phyloP scores from a whole-genome alignment of 2,113 vertebrate genomes.

The Glareola pratincola region DNA sequence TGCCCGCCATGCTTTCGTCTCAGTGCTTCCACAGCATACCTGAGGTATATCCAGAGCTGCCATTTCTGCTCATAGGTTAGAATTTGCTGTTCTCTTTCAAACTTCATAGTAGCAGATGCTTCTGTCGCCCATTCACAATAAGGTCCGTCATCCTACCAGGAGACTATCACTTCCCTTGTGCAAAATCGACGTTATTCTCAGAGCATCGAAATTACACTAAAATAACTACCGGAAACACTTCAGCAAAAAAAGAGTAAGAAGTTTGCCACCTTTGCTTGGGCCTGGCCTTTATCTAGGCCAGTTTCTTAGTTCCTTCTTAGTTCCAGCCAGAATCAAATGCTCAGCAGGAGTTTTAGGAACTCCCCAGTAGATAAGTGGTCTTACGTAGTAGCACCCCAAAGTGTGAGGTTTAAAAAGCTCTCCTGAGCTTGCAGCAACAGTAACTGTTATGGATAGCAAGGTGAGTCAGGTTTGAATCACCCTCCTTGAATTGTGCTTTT shows the following conservation, averaged over 20 bases:
- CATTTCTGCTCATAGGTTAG: not conserved
- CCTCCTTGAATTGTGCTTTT: not conserved
- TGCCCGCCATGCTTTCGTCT: not conserved
- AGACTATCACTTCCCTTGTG: not conserved
- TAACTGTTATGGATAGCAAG: not conserved
- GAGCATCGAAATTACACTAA: not conserved
- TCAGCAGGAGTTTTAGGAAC: not conserved
- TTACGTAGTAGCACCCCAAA: not conserved
- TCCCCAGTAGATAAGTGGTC: not conserved
- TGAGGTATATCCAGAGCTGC: not conserved
- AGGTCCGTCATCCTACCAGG: not conserved
- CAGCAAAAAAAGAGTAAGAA: not conserved
- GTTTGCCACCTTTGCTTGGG: not conserved
- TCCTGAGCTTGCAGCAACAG: not conserved
- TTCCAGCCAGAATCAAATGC: not conserved
- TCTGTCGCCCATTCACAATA: not conserved
- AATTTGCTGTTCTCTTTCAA: not conserved
- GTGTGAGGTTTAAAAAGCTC: not conserved
- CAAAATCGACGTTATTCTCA: rapidly evolving
- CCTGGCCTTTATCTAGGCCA: not conserved
- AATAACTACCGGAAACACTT: not conserved
- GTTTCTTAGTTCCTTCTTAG: not conserved
- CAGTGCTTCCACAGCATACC: not conserved
- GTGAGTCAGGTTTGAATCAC: not conserved
- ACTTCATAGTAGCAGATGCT: not conserved